Evolutionary conservation across 2,113 vertebrate species (phyloP).

Genomic region (Alouatta palliata): DNA sequence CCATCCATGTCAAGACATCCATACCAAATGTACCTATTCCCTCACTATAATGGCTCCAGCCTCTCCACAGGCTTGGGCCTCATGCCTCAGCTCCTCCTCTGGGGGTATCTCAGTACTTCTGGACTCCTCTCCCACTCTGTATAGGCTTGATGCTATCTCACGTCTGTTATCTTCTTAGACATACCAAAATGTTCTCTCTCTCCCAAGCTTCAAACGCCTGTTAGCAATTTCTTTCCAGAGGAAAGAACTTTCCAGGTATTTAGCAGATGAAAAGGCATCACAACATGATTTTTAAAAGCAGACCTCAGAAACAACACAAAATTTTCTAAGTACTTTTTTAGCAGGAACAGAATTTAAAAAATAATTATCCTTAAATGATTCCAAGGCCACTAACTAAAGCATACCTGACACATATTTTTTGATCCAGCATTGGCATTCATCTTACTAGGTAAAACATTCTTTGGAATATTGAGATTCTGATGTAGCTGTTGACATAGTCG

Average conservation of each 20-base stretch:
- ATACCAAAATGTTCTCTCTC: not conserved
- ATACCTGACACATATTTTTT: not conserved
- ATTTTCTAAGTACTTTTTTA: not conserved
- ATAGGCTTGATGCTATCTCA: too few relatives aligned
- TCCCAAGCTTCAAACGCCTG: not conserved
- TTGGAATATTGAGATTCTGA: not conserved
- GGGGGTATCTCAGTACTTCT: not conserved
- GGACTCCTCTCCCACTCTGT: not conserved
- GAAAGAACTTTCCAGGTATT: not conserved
- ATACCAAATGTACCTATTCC: not conserved
- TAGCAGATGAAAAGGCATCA: not conserved
- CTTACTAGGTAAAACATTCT: not conserved
- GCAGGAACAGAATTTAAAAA: not conserved
- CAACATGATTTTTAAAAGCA: not conserved
- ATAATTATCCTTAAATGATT: not conserved
- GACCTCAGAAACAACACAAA: not conserved
- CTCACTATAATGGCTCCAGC: not conserved
- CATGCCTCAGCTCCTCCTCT: not conserved
- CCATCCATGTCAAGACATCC: not conserved
- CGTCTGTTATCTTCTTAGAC: not conserved
- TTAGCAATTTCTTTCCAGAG: not conserved
- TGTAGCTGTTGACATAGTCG: not conserved
- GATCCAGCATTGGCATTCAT: not conserved
- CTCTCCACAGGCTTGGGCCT: not conserved
- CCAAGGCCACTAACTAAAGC: not conserved